phyloP scores from a whole-genome alignment of 35 echinoderm and acorn worm species.

The Apostichopus parvimensis region DNA sequence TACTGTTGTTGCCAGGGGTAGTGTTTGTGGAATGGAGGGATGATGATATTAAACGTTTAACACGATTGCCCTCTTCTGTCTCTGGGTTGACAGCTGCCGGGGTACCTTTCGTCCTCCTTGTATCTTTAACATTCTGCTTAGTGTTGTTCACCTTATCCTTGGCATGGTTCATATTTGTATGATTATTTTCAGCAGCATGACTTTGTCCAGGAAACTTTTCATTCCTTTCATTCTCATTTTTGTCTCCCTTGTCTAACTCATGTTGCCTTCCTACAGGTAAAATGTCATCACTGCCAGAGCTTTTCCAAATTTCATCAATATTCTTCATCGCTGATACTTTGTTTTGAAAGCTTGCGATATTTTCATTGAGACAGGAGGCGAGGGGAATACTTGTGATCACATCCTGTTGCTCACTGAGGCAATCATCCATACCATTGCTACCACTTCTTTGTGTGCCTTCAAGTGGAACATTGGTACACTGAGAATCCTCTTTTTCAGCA shows the following conservation, averaged over 20 bases:
- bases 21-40: no score
- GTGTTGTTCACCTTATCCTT: neutral
- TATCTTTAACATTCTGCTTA: neutral
- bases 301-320: neutral
- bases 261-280: neutral
- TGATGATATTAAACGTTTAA: neutral
- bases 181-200: conserved; percentile 3
- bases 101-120: neutral
- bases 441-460: neutral
- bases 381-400: conserved; percentile 37
- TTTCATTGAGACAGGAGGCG: conserved; percentile 23
- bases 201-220: neutral
- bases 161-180: neutral
- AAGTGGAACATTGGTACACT: neutral
- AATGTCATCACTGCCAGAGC: neutral
- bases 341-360: conserved; percentile 11
- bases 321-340: conserved; percentile 13
- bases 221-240: neutral
- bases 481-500: neutral
- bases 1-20: neutral
- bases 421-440: neutral
- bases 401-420: conserved; percentile 18
- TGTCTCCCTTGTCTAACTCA: neutral
- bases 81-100: neutral
- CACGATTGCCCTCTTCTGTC: neutral